phyloP scores from a whole-genome alignment of 2,888 invertebrate species.

The Eupithecia insigniata region DNA sequence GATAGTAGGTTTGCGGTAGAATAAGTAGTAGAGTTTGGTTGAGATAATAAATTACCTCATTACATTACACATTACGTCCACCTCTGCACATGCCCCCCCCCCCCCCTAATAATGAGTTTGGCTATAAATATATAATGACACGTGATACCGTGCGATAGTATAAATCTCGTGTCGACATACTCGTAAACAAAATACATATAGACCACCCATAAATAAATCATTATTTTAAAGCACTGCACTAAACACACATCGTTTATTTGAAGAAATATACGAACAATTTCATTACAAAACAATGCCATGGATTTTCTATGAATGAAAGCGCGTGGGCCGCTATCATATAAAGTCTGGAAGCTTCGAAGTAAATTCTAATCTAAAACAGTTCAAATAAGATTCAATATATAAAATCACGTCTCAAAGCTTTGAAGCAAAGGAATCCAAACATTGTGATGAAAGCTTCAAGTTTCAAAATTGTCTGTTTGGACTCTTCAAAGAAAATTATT shows the following conservation, averaged over 20 bases:
- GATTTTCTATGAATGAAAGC: conserved; percentile 77
- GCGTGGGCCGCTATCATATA: conserved; percentile 77
- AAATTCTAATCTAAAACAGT: conserved; percentile 49
- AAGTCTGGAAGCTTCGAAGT: conserved; percentile 48
- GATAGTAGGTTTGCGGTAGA: conserved; percentile 20
- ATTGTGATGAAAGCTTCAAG: conserved; percentile 38
- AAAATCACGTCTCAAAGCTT: conserved; percentile 23
- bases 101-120: too few relatives aligned
- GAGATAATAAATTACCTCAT: neutral
- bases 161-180: neutral
- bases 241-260: conserved; percentile 68
- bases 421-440: conserved; percentile 45
- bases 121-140: too few relatives aligned
- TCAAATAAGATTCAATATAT: conserved; percentile 49
- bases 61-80: too few relatives aligned
- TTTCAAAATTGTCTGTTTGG: conserved; percentile 43
- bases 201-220: conserved; percentile 67
- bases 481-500: conserved; percentile 60
- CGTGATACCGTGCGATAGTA: too few relatives aligned
- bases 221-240: conserved; percentile 54
- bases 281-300: conserved; percentile 79
- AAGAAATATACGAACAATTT: conserved; percentile 78
- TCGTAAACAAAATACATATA: neutral
- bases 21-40: neutral
- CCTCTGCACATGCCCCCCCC: too few relatives aligned